These are phyloP conservation scores for Drosophila mauritiana DNA, from an alignment of 1,140 invertebrate species.

Conservation along the genomic window DNA sequence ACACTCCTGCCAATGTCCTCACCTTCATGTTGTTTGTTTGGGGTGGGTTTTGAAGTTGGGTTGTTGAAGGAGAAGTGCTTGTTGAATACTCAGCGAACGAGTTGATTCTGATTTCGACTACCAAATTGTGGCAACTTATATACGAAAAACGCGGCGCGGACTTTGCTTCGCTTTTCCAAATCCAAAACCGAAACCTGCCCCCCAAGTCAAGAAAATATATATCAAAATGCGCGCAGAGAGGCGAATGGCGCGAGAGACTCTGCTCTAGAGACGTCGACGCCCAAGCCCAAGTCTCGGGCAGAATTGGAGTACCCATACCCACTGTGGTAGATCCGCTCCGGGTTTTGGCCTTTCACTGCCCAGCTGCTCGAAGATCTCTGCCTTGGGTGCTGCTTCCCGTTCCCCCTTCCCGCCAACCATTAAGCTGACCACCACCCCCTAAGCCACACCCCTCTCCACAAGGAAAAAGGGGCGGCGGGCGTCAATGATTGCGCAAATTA, in stretches of 20 bases:
- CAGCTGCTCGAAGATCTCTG: conserved; percentile 70
- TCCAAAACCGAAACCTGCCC: conserved; percentile 60
- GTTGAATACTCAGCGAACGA: conserved; percentile 83
- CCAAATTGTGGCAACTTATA: conserved; percentile 84
- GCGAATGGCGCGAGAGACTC: conserved; percentile 28
- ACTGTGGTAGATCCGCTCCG: conserved; percentile 16
- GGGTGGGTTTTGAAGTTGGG: conserved; percentile 56
- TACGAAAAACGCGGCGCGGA: conserved; percentile 70
- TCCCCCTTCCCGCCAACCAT: neutral
- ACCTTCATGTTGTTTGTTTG: conserved; percentile 82
- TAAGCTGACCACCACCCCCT: conserved; percentile 7
- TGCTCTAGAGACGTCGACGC: conserved; percentile 59
- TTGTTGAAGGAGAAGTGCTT: conserved; percentile 68
- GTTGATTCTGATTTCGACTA: conserved; percentile 84
- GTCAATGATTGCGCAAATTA: conserved; percentile 77
- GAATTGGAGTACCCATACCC: conserved; percentile 66
- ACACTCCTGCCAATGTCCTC: conserved; percentile 22
- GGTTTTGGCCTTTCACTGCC: conserved; percentile 73
- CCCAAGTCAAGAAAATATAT: conserved; percentile 66
- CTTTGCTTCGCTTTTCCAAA: conserved; percentile 50
- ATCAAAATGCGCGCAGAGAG: conserved; percentile 50
- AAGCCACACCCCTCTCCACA: conserved; percentile 15
- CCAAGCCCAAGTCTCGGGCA: conserved; percentile 55
- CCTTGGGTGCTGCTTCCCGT: conserved; percentile 50
- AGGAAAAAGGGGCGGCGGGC: conserved; percentile 16